These are phyloP conservation scores for Alcedo atthis DNA, from an alignment of 2,797 vertebrate species.

Conservation along the genomic window DNA sequence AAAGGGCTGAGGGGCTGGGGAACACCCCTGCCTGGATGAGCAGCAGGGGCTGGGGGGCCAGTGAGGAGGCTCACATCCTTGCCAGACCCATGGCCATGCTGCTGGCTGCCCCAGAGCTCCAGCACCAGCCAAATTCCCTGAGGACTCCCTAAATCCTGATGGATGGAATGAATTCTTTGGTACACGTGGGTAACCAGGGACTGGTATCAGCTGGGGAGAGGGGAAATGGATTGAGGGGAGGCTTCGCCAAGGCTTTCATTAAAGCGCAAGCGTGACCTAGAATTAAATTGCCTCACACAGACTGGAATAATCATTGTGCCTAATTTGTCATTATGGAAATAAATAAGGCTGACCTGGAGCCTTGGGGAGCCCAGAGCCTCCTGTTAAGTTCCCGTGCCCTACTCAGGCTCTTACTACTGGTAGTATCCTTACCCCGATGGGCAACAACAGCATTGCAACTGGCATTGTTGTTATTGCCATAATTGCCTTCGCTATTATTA, in stretches of 20 bases:
- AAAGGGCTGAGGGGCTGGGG: not conserved
- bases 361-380: conserved; percentile 52
- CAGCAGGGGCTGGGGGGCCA: not conserved
- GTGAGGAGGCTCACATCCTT: not conserved
- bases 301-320: conserved; percentile 57
- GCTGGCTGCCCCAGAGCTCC: not conserved
- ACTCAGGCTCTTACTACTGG: conserved; percentile 11
- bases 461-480: conserved; percentile 20
- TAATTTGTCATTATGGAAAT: conserved; percentile 65
- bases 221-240: conserved; percentile 64
- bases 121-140: not conserved
- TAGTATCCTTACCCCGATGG: not conserved
- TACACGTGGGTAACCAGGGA: not conserved
- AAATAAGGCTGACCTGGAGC: conserved; percentile 57
- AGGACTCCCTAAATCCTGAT: not conserved
- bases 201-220: conserved; percentile 42
- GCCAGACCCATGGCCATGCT: accelerated
- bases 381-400: not conserved
- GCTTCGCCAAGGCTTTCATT: conserved; percentile 68
- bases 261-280: conserved; percentile 52
- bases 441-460: not conserved
- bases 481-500: conserved; percentile 57
- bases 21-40: not conserved
- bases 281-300: conserved; percentile 68
- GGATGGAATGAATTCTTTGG: not conserved